phyloP scores from a whole-genome alignment of 2,797 vertebrate genomes.

The Pachyuromys duprasi region DNA sequence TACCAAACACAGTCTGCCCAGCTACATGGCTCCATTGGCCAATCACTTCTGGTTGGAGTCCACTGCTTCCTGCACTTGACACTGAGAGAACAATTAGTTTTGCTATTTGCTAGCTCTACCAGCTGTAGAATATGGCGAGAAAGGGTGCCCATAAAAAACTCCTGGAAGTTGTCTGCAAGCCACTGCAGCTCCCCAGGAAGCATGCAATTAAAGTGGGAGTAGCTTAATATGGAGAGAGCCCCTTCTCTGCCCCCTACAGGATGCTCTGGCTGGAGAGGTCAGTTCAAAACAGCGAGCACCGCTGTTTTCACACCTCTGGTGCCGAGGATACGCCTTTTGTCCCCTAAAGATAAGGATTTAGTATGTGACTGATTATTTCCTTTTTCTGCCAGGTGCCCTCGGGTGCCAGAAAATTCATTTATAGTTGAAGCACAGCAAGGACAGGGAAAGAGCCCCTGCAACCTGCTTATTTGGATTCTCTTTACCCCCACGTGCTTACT shows the following conservation, averaged over 20 bases:
- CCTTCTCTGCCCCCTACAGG: background rate
- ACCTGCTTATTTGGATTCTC: background rate
- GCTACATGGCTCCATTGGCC: background rate
- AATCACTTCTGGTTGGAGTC: background rate
- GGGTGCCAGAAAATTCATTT: background rate
- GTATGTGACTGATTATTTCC: background rate
- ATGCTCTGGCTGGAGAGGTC: background rate
- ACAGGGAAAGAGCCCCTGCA: background rate
- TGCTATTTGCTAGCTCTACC: background rate
- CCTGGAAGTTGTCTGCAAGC: slow-evolving; percentile 4
- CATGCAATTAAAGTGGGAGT: background rate
- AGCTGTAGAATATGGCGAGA: background rate
- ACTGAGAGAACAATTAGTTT: background rate
- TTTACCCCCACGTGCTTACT: background rate
- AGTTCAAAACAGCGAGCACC: background rate
- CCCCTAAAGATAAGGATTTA: background rate
- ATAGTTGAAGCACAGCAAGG: background rate
- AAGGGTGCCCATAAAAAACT: background rate
- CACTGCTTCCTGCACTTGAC: background rate
- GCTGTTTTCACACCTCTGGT: background rate
- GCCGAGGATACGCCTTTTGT: background rate
- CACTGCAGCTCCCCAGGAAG: background rate
- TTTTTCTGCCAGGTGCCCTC: background rate
- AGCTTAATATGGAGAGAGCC: background rate
- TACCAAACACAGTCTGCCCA: background rate